Conservation (phyloP, 2,797 vertebrate species). For the Chelmon rostratus region DNA sequence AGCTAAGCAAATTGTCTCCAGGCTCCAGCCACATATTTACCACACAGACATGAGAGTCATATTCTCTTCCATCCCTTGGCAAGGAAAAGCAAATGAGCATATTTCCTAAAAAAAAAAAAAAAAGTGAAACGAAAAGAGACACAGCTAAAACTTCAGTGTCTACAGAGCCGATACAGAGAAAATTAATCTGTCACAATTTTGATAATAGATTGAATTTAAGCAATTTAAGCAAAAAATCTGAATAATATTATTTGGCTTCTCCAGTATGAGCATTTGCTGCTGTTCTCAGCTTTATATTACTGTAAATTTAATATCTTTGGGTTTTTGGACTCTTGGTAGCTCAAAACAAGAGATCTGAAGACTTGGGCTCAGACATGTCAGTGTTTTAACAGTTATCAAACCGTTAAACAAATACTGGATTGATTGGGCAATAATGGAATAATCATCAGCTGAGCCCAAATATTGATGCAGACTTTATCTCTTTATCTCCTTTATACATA, state of each 20-base stretch:
- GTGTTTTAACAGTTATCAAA: not conserved
- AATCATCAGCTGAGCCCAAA: not conserved
- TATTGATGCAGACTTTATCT: not conserved
- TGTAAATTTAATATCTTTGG: not conserved
- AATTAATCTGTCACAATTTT: not conserved
- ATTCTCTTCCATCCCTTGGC: no score
- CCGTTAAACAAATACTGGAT: not conserved
- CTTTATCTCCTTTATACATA: not conserved
- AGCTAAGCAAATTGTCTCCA: not conserved
- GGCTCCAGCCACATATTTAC: no score
- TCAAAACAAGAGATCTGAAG: not conserved
- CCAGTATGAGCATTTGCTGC: not conserved
- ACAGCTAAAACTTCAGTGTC: no score
- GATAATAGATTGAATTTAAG: not conserved
- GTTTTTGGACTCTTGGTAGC: not conserved
- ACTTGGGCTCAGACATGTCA: not conserved
- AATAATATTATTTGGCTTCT: not conserved
- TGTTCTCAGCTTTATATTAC: not conserved
- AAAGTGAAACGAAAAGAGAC: no score
- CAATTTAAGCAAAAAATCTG: not conserved
- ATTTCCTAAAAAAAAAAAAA: no score
- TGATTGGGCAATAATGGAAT: not conserved
- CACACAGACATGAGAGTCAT: no score
- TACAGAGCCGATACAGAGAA: accelerated
- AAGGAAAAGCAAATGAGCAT: no score